Evolutionary conservation across 1,140 invertebrate genomes (phyloP).

Genomic region (Drosophila nigrodunni): DNA sequence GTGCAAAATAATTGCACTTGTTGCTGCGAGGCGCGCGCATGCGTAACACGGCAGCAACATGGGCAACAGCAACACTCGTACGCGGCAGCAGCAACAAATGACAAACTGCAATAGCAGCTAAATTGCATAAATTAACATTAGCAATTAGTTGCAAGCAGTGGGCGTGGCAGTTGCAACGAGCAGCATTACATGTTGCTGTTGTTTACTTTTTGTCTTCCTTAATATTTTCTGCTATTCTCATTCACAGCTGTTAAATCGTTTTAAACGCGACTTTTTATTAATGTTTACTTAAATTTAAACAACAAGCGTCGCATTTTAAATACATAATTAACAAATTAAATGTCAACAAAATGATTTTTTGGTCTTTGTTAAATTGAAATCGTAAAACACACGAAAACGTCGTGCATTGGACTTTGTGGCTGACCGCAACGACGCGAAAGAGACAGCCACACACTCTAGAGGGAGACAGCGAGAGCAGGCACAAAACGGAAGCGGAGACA

Average conservation of each 20-base stretch:
- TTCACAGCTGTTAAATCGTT: slow-evolving; percentile 39
- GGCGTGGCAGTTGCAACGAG: slow-evolving; percentile 30
- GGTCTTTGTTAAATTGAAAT: slow-evolving; percentile 27
- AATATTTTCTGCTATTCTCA: neutral
- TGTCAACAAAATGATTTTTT: slow-evolving; percentile 46
- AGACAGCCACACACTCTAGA: slow-evolving; percentile 7
- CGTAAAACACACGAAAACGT: slow-evolving; percentile 28
- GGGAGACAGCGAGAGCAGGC: neutral
- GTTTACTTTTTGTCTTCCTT: neutral
- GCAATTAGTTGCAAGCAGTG: slow-evolving; percentile 54
- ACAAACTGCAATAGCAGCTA: slow-evolving; percentile 34
- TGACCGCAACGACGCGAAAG: slow-evolving; percentile 26
- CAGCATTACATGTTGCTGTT: slow-evolving; percentile 57
- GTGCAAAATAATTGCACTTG: slow-evolving; percentile 55
- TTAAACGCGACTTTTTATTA: slow-evolving; percentile 21
- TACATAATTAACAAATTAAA: slow-evolving; percentile 65
- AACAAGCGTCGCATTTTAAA: slow-evolving; percentile 51
- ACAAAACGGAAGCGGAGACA: slow-evolving; percentile 56
- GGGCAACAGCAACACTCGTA: slow-evolving; percentile 22
- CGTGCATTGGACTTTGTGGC: slow-evolving; percentile 59
- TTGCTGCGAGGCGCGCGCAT: slow-evolving; percentile 60
- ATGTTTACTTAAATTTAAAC: slow-evolving; percentile 60
- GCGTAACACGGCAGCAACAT: slow-evolving; percentile 71
- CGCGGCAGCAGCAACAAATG: slow-evolving; percentile 36
- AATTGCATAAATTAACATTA: slow-evolving; percentile 70